Conservation (phyloP, 1,140 invertebrate genomes). For the Phymorhynchus buccinoides region DNA sequence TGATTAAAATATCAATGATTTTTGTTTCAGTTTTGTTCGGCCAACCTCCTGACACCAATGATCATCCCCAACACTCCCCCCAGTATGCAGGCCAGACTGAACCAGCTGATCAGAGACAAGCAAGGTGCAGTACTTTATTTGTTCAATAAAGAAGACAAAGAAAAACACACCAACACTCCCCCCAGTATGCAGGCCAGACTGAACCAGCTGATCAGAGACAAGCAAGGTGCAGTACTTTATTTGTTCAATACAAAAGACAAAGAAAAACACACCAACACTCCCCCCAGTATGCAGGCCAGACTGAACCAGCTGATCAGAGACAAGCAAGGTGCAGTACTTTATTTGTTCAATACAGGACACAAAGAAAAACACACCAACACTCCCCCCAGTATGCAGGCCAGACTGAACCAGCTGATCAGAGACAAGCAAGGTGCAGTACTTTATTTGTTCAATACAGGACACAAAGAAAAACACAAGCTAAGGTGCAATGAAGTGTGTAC, state of each 20-base stretch:
- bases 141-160: constrained; percentile 49
- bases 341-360: constrained; percentile 52
- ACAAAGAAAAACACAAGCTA: too few relatives aligned
- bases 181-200: constrained; percentile 60
- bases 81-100: constrained; percentile 58
- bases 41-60: constrained; percentile 14
- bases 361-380: too few relatives aligned
- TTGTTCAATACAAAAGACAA: constrained; percentile 50
- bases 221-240: constrained; percentile 36
- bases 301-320: constrained; percentile 44
- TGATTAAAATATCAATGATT: too few relatives aligned
- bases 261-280: too few relatives aligned
- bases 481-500: too few relatives aligned
- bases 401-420: constrained; percentile 44
- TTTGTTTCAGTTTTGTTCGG: neutral
- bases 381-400: constrained; percentile 60
- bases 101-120: constrained; percentile 39
- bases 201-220: constrained; percentile 39
- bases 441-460: constrained; percentile 50
- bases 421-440: constrained; percentile 26
- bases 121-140: constrained; percentile 42
- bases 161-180: constrained; percentile 62
- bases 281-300: constrained; percentile 60
- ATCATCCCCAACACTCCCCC: constrained; percentile 56
- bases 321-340: constrained; percentile 19